Percentiles rank a stretch among this genome's conserved stretches.
These are phyloP conservation scores for Nematopogon swammerdamellus DNA, from an alignment of 2,888 invertebrate species.

Conservation along the genomic window DNA sequence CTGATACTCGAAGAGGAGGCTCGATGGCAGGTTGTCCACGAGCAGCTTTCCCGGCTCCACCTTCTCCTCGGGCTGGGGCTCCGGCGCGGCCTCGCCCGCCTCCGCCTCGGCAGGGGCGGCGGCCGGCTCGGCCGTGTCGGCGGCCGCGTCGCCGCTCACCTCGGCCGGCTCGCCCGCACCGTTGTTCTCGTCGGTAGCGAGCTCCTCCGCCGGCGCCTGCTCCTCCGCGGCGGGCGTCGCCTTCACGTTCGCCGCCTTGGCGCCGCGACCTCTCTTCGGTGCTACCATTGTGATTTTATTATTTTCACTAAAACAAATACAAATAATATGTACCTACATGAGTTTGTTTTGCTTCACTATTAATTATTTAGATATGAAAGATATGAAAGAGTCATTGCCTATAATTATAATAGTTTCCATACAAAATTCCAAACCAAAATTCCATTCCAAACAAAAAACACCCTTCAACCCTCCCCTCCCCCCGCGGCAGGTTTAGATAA, in stretches of 20 bases:
- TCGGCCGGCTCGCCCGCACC: constrained; percentile 26
- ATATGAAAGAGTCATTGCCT: no score
- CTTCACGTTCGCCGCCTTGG: constrained; percentile 36
- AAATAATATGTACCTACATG: no score
- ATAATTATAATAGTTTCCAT: no score
- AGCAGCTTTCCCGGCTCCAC: constrained; percentile 50
- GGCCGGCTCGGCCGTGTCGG: constrained; percentile 12
- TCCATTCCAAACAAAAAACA: no score
- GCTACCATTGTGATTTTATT: constrained; percentile 33
- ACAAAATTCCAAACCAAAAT: no score
- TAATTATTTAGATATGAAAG: no score
- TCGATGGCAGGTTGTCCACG: constrained; percentile 44
- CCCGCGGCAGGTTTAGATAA: no score
- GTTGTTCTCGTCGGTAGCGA: constrained; percentile 29
- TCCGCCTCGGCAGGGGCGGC: constrained; percentile 16
- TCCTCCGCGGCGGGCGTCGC: constrained; percentile 29
- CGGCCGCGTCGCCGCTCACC: constrained; percentile 19
- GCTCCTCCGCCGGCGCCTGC: constrained; percentile 8
- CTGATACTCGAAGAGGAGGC: constrained; percentile 47
- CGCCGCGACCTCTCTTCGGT: constrained; percentile 45
- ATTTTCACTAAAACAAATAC: no score
- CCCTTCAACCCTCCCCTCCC: no score
- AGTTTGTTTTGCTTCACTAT: no score
- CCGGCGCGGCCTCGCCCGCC: constrained; percentile 17
- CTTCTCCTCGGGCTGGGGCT: constrained; percentile 23